Conservation (phyloP, 2,888 invertebrate species). For the Pseudolycoriella hygida region DNA sequence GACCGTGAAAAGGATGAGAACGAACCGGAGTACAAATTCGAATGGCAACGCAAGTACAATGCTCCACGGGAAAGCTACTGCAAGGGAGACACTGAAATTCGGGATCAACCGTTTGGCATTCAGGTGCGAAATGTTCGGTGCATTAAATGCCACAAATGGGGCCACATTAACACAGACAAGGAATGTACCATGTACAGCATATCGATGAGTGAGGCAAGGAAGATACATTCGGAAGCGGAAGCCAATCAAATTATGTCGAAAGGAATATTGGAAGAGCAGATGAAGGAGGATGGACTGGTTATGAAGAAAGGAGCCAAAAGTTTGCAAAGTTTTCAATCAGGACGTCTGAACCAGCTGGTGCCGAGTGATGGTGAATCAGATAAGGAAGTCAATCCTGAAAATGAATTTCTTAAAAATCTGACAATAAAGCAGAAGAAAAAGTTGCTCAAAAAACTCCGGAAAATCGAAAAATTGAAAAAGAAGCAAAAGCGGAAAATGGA, state of each 20-base stretch:
- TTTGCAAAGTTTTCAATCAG: constrained; percentile 36
- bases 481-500: constrained; percentile 12
- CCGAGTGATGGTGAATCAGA: constrained; percentile 30
- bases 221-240: constrained; percentile 41
- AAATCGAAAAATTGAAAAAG: constrained; percentile 35
- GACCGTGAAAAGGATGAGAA: constrained; percentile 81
- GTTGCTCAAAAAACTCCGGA: constrained; percentile 60
- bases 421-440: constrained; percentile 81
- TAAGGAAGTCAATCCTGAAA: constrained; percentile 38
- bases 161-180: constrained; percentile 65
- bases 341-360: constrained; percentile 37
- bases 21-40: constrained; percentile 96
- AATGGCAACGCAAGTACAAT: constrained; percentile 99
- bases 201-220: constrained; percentile 66
- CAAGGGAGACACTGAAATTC: constrained; percentile 91
- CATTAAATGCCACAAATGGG: constrained; percentile 99
- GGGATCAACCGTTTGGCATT: constrained; percentile 97
- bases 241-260: constrained; percentile 47
- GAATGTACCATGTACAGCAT: constrained; percentile 89
- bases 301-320: constrained; percentile 63
- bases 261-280: constrained; percentile 65
- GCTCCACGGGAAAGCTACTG: constrained; percentile 97
- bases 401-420: constrained; percentile 66
- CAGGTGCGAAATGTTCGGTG: constrained; percentile 94
- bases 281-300: constrained; percentile 81